Evolutionary conservation across 2,113 vertebrate species (phyloP).

Genomic region (Danionella cerebrum): DNA sequence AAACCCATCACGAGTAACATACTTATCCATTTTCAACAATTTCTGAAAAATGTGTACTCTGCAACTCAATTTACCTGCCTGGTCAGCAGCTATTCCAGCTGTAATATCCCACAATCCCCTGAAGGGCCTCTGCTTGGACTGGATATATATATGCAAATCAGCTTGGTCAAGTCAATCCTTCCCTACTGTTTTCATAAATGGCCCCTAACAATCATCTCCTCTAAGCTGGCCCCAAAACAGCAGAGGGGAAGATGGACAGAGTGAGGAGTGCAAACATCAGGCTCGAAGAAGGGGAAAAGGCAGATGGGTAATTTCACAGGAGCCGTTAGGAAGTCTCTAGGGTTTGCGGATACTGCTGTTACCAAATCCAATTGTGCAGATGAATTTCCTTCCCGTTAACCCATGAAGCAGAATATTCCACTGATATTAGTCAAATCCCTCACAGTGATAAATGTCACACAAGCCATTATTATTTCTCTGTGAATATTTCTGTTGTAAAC

Average conservation of each 20-base stretch:
- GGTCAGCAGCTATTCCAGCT: slow-evolving; percentile 32
- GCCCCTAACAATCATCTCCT: slow-evolving; percentile 10
- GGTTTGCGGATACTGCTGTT: neutral
- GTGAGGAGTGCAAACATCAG: slow-evolving; percentile 1
- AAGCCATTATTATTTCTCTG: neutral
- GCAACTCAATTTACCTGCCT: slow-evolving; percentile 14
- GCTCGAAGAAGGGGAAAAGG: slow-evolving; percentile 1
- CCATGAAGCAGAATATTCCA: neutral
- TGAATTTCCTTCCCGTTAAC: slow-evolving; percentile 22
- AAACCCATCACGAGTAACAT: slow-evolving; percentile 16
- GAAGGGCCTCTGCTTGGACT: slow-evolving; percentile 30
- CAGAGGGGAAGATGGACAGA: neutral
- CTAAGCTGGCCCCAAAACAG: slow-evolving; percentile 5
- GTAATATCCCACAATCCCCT: slow-evolving; percentile 34
- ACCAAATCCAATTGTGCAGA: slow-evolving; percentile 27
- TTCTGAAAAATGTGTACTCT: slow-evolving; percentile 23
- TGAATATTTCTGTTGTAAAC: neutral
- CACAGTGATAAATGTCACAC: slow-evolving; percentile 17
- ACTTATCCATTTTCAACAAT: slow-evolving; percentile 20
- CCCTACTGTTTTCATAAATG: slow-evolving; percentile 42
- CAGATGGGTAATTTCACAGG: slow-evolving; percentile 11
- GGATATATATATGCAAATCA: slow-evolving; percentile 49
- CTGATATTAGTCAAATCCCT: slow-evolving; percentile 25
- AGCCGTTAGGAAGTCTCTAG: neutral
- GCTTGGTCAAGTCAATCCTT: slow-evolving; percentile 21